These are phyloP conservation scores for Sebastes taczanowskii DNA, from an alignment of 2,797 vertebrate genomes.

Conservation along the genomic window DNA sequence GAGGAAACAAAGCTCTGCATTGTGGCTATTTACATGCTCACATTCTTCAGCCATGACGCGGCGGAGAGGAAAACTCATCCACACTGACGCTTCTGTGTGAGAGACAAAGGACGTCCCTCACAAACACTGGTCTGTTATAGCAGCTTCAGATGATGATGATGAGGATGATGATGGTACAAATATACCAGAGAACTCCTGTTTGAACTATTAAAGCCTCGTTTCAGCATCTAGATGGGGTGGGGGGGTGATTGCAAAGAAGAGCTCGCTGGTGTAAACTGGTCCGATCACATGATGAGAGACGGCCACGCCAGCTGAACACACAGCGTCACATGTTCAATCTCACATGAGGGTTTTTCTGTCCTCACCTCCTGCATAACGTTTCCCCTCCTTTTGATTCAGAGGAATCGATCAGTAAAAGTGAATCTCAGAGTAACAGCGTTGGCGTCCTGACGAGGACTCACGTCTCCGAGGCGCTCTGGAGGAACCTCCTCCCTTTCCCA, in stretches of 20 bases:
- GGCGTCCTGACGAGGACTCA: no score
- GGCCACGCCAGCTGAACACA: no score
- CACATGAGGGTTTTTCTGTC: no score
- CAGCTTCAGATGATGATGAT: no score
- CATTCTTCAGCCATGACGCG: conserved; percentile 23
- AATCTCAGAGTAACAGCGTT: no score
- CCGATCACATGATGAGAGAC: background rate
- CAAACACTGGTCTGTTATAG: no score
- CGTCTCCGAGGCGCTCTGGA: no score
- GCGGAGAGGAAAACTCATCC: background rate
- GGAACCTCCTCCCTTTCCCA: background rate
- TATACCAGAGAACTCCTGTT: background rate
- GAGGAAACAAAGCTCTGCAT: conserved; percentile 49
- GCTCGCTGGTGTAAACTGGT: no score
- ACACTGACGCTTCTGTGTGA: no score
- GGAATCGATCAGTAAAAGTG: background rate
- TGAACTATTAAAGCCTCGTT: background rate
- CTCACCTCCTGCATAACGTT: background rate
- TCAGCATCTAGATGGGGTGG: background rate
- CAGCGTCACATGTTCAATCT: background rate
- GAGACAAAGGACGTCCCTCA: no score
- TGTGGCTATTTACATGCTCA: conserved; percentile 52
- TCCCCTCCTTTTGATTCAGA: background rate
- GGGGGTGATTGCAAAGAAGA: background rate
- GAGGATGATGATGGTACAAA: no score